Conservation (phyloP, 92 coral and sea anemone genomes). For the Parazoanthus atlanticus region DNA sequence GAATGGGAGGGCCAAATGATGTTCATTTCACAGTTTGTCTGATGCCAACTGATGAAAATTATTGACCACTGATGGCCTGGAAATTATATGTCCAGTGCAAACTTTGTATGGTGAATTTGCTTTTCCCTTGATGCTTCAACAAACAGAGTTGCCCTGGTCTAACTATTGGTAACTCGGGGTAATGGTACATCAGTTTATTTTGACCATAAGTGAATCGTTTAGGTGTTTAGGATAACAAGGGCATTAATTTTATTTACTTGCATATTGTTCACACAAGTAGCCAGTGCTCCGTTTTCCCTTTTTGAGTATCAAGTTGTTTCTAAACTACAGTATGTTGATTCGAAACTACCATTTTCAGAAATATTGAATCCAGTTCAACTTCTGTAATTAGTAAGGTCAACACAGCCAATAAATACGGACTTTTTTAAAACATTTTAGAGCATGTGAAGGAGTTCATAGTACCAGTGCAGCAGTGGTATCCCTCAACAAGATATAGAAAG, state of each 20-base stretch:
- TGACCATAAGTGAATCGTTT: not conserved
- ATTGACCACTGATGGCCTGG: constrained; percentile 17
- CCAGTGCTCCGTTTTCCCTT: too few relatives aligned
- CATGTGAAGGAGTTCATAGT: not conserved
- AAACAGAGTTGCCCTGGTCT: not conserved
- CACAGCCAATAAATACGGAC: too few relatives aligned
- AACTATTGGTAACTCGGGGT: not conserved
- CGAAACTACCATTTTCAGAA: too few relatives aligned
- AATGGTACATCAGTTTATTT: not conserved
- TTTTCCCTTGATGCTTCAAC: too few relatives aligned
- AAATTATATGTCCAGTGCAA: not conserved
- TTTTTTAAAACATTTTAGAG: too few relatives aligned
- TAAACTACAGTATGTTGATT: too few relatives aligned
- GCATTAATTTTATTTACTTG: too few relatives aligned
- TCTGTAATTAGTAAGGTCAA: not conserved
- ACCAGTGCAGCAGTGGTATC: not conserved
- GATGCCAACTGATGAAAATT: not conserved
- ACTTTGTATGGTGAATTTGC: not conserved
- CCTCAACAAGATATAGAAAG: not conserved
- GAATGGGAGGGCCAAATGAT: constrained; percentile 23
- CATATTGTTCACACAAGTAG: too few relatives aligned
- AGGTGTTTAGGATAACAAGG: too few relatives aligned
- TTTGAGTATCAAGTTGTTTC: too few relatives aligned
- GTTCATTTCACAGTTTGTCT: constrained; percentile 35
- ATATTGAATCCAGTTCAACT: not conserved